Evolutionary conservation across 2,113 vertebrate species (phyloP).

Genomic region (Psilopogon haemacephalus): DNA sequence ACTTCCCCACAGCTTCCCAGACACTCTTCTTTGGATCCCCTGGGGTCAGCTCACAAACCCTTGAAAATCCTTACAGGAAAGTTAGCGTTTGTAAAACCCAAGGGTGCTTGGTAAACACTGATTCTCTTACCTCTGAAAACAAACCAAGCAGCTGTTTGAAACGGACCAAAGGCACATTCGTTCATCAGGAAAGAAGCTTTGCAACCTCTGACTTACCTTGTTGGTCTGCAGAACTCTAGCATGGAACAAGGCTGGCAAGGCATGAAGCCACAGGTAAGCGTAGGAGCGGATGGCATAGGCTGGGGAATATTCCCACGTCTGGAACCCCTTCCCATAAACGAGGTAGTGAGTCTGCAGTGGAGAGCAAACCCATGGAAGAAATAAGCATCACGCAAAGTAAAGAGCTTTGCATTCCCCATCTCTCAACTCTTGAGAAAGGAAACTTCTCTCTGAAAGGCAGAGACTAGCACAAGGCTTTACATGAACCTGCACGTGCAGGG

Average conservation of each 20-base stretch:
- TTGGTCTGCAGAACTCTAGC: constrained; percentile 94
- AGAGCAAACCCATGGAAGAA: background rate
- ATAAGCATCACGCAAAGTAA: background rate
- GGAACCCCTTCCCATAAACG: constrained; percentile 97
- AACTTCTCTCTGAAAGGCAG: background rate
- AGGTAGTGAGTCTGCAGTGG: constrained; percentile 89
- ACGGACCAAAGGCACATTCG: background rate
- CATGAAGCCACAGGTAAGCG: constrained; percentile 94
- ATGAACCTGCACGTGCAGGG: background rate
- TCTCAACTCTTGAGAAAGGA: background rate
- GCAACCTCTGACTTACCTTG: constrained; percentile 78
- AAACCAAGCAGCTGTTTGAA: background rate
- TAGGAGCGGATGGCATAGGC: constrained; percentile 95
- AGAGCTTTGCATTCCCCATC: too few species aligned
- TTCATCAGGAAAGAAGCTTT: background rate
- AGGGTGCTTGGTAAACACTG: accelerated
- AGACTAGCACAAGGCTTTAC: background rate
- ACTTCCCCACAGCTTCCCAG: background rate
- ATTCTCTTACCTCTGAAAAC: too few species aligned
- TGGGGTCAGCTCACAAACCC: background rate
- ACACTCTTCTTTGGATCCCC: background rate
- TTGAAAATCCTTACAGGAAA: background rate
- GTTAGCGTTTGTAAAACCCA: background rate
- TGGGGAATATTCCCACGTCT: constrained; percentile 98
- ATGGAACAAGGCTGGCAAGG: constrained; percentile 92